These are phyloP conservation scores for Papilio xuthus DNA, from an alignment of 1,140 invertebrate species.

Conservation along the genomic window DNA sequence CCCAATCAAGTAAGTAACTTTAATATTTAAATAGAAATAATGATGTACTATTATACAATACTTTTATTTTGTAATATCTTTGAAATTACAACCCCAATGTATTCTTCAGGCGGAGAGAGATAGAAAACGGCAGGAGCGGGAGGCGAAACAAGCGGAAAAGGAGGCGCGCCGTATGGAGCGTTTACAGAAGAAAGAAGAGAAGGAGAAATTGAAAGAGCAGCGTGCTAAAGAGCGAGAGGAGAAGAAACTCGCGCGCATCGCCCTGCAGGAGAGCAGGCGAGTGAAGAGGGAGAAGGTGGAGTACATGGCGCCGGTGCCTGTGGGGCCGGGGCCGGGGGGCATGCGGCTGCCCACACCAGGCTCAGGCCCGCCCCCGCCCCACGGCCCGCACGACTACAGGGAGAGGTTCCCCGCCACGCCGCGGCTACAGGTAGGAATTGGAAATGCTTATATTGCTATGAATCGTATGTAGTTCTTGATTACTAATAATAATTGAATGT, in stretches of 20 bases:
- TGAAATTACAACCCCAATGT: conserved; percentile 23
- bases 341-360: conserved; percentile 34
- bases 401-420: conserved; percentile 57
- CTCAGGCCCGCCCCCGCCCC: background rate
- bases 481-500: background rate
- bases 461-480: background rate
- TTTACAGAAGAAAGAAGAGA: conserved; percentile 84
- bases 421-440: conserved; percentile 67
- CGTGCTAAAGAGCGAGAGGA: conserved; percentile 79
- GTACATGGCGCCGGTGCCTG: conserved; percentile 43
- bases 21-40: background rate
- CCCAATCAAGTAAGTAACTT: conserved; percentile 62
- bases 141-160: conserved; percentile 81
- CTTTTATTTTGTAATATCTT: background rate
- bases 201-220: conserved; percentile 82
- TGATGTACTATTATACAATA: no score
- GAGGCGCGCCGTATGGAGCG: conserved; percentile 83
- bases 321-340: conserved; percentile 40
- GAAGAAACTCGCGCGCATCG: conserved; percentile 70
- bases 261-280: conserved; percentile 72
- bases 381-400: conserved; percentile 31
- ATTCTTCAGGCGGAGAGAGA: conserved; percentile 67
- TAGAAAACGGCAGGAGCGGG: conserved; percentile 74
- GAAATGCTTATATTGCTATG: background rate
- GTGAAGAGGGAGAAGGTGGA: conserved; percentile 67